Conservation (phyloP, 2,888 invertebrate species). For the Ditylenchus weischeri region DNA sequence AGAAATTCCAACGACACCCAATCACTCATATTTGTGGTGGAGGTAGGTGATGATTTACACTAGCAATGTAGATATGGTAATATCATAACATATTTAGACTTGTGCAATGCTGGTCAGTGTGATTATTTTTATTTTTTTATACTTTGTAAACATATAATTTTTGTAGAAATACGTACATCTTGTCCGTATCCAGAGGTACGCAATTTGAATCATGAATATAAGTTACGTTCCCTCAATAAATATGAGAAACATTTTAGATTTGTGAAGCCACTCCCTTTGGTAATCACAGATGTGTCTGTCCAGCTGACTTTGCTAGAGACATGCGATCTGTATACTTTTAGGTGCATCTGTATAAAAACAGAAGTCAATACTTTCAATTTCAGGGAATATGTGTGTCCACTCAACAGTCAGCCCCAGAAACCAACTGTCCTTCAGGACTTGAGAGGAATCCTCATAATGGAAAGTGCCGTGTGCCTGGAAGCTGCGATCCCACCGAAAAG, state of each 20-base stretch:
- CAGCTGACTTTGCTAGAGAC: slow-evolving; percentile 49
- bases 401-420: slow-evolving; percentile 9
- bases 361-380: too few species aligned
- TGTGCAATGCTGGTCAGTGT: slow-evolving; percentile 51
- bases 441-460: slow-evolving; percentile 43
- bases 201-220: not conserved
- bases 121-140: slow-evolving; percentile 2
- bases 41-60: too few species aligned
- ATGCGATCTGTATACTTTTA: slow-evolving; percentile 32
- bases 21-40: slow-evolving; percentile 57
- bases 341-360: too few species aligned
- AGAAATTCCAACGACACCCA: slow-evolving; percentile 55
- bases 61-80: too few species aligned
- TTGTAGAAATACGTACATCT: slow-evolving; percentile 48
- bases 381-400: slow-evolving; percentile 41
- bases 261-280: slow-evolving; percentile 53
- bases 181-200: slow-evolving; percentile 48
- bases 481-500: slow-evolving; percentile 52
- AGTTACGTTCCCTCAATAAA: not conserved
- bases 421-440: slow-evolving; percentile 36
- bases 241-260: slow-evolving; percentile 15
- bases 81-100: slow-evolving; percentile 17
- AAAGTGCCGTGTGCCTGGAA: slow-evolving; percentile 51
- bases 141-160: not conserved
- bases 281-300: slow-evolving; percentile 57